Evolutionary conservation across 2,797 vertebrate species (phyloP).

Genomic region (Harpagifer antarcticus): DNA sequence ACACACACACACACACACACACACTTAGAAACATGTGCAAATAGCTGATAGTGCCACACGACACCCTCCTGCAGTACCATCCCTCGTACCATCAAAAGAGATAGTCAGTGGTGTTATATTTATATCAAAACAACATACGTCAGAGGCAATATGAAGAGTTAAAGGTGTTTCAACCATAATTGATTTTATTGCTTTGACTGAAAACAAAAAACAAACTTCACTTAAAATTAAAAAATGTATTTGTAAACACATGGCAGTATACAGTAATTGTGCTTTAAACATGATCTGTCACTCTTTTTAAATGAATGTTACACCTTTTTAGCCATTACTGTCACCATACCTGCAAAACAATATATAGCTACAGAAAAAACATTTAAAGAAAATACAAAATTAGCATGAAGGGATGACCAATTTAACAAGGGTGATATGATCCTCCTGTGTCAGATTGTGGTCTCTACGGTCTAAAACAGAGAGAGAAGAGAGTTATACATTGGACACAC

Average conservation of each 20-base stretch:
- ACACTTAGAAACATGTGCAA: slow-evolving; percentile 54
- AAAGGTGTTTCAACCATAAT: not conserved
- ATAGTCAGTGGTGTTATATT: not conserved
- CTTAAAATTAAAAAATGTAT: slow-evolving; percentile 17
- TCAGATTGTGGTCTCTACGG: slow-evolving; percentile 50
- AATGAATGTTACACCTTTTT: not conserved
- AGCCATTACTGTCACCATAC: not conserved
- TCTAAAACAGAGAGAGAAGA: slow-evolving; percentile 56
- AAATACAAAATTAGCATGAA: not conserved
- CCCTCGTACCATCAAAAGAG: slow-evolving; percentile 8
- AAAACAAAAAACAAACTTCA: not conserved
- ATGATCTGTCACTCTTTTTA: not conserved
- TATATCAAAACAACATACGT: slow-evolving; percentile 4
- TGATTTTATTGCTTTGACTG: not conserved
- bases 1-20: slow-evolving; percentile 5
- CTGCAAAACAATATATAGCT: not conserved
- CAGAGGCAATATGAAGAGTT: not conserved
- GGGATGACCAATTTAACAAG: not conserved
- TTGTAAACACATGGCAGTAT: slow-evolving; percentile 31
- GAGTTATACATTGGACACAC: not conserved
- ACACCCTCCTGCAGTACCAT: slow-evolving; percentile 33
- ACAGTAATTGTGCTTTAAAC: slow-evolving; percentile 22
- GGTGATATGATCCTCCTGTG: slow-evolving; percentile 7
- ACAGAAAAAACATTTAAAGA: not conserved
- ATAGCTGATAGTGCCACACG: slow-evolving; percentile 67